A percentile compares a stretch with the other conserved stretches of the same genome.
Evolutionary conservation across 2,113 vertebrate genomes (phyloP).

Genomic region (human (Homo sapiens)): GRCh38 chr19:2675001-2675500

Average conservation of each 20-base stretch:
- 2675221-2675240: not conserved
- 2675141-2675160: not conserved
- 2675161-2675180: not conserved
- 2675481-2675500: not conserved
- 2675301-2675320: fast-evolving
- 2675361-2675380: fast-evolving
- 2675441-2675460: not conserved
- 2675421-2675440: not conserved
- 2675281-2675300: not conserved
- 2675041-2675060: not conserved
- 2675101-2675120: not conserved
- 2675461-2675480: not conserved
- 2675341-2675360: not conserved
- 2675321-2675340: not conserved
- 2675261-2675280: not conserved
- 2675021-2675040: slow-evolving; percentile 44
- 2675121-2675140: not conserved
- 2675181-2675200: not conserved
- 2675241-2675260: not conserved
- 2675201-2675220: fast-evolving
- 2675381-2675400: not conserved
- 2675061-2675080: not conserved
- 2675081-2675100: not conserved
- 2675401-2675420: not conserved
- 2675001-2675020: slow-evolving; percentile 1